Conservation (phyloP, 2,797 vertebrate species). For the Lemur catta region DNA sequence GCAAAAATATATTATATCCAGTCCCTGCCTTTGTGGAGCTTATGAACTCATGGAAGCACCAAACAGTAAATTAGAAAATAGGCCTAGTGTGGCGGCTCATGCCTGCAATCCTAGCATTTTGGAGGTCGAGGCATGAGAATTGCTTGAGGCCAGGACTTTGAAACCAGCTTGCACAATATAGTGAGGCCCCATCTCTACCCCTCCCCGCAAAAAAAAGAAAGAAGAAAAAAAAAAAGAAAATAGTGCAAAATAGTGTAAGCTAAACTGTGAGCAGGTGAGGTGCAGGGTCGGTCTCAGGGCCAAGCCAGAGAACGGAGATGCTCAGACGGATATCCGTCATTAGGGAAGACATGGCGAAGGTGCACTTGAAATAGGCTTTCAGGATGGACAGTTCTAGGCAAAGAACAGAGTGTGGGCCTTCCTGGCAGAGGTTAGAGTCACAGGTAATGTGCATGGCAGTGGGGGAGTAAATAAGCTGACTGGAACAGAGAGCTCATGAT, state of each 20-base stretch:
- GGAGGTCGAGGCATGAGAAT: too few species aligned
- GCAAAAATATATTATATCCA: neutral
- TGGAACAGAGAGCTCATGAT: neutral
- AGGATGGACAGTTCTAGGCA: neutral
- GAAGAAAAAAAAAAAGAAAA: neutral
- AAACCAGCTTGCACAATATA: neutral
- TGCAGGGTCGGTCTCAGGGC: neutral
- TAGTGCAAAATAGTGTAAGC: neutral
- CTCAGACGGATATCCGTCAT: fast-evolving
- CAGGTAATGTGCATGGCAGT: neutral
- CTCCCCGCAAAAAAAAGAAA: neutral
- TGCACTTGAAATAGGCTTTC: neutral
- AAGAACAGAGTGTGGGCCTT: neutral
- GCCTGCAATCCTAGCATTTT: too few species aligned
- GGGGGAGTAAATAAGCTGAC: neutral
- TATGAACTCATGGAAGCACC: neutral
- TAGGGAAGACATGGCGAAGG: neutral
- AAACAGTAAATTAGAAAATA: neutral
- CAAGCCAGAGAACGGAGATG: neutral
- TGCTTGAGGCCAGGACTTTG: neutral
- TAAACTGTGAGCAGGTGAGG: neutral
- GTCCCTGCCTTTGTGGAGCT: neutral
- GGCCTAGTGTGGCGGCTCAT: too few species aligned
- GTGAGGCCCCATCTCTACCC: neutral
- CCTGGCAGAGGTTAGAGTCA: neutral